Evolutionary conservation across 2,888 invertebrate species (phyloP).

Genomic region (Enchytraeus crypticus): DNA sequence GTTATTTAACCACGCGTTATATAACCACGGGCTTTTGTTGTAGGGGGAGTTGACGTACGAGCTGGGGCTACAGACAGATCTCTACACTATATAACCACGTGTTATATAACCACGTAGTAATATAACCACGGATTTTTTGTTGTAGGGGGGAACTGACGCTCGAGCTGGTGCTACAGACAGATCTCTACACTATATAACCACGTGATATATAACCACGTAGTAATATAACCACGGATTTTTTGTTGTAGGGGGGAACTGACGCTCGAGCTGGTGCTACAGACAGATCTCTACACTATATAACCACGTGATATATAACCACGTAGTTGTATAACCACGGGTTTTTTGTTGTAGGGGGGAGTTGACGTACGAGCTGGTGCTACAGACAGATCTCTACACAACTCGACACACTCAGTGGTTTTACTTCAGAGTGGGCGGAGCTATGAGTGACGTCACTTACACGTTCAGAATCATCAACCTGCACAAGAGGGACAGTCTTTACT

Average conservation of each 20-base stretch:
- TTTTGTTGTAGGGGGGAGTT: constrained; percentile 46
- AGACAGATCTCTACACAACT: constrained; percentile 47
- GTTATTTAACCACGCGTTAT: too few species aligned
- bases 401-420: constrained; percentile 49
- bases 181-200: constrained; percentile 47
- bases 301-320: too few species aligned
- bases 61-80: too few species aligned
- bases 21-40: too few species aligned
- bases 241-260: constrained; percentile 47
- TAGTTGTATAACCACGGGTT: too few species aligned
- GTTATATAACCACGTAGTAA: too few species aligned
- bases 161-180: constrained; percentile 46
- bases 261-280: constrained; percentile 46
- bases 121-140: too few species aligned
- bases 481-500: constrained; percentile 45
- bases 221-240: too few species aligned
- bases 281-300: constrained; percentile 48
- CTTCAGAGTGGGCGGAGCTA: constrained; percentile 42
- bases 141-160: too few species aligned
- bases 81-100: too few species aligned
- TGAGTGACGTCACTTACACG: constrained; percentile 42
- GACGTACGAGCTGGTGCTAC: constrained; percentile 47
- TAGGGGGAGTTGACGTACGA: too few species aligned
- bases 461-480: constrained; percentile 46
- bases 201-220: too few species aligned